Base-by-base conservation (phyloP, 2,113 vertebrate species). In the Vicugna pacos region DNA sequence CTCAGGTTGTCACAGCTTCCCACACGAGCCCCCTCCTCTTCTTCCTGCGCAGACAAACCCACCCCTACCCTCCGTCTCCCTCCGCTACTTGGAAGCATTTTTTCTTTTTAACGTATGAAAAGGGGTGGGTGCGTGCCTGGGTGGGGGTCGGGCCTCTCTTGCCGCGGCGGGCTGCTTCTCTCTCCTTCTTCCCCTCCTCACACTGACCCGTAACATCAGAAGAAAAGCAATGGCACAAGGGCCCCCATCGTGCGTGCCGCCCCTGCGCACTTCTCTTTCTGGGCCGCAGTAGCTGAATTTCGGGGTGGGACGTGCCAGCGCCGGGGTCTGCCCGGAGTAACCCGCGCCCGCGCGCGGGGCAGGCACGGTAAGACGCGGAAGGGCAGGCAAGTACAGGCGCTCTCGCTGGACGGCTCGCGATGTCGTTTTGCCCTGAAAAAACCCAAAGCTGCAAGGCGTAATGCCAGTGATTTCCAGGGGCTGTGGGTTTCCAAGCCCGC, bases 141-240 rank as follows among this genome's bases (percentile, higher is more conserved):
- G 1, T 24, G 26, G 7, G 0, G 2, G 15, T 10, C 14, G 5
- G 17, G 24, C 35, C 19, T 56, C 48, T 8, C 1, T 42, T 42
- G 38, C 9, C 0, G 7, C 22, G 56, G 24, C 0, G 12, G 20
- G 35, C 35, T 2, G 15, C 20, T 35, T 65, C 81, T 76, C n/a
- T 30, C 8, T n/a, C 32, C 70, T 42, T 13, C 32, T 46, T 38
- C 54, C 11, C 24, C 72, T 17, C 4, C n/a, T 54, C 58, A 3
- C 58, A 3, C 35, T 3, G 42, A 56, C 56, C 15, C 0, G 0
- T 14, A 46, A 77, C 19, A 42, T 58, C 46, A 56, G 22, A 35
- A 26, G 32, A 52, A 50, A 12, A 22, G 5, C 0, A 26, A 8
- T 13, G 20, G 62, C 15, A 32, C 42, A 11, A 84, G 56, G 46